Conservation (phyloP, 1,140 invertebrate species). For the Panulirus ornatus region DNA sequence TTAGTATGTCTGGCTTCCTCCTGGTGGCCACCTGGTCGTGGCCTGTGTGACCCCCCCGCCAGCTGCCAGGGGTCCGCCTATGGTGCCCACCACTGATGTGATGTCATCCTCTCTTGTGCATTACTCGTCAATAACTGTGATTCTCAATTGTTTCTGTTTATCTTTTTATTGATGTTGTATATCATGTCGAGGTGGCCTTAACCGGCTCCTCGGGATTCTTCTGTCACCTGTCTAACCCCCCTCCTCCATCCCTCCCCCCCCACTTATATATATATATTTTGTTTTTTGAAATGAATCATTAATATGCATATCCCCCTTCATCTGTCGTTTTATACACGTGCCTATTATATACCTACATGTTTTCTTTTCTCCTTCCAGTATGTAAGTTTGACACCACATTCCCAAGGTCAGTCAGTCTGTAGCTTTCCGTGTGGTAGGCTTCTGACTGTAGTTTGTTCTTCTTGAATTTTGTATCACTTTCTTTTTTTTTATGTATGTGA, state of each 20-base stretch:
- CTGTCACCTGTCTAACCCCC: constrained; percentile 15
- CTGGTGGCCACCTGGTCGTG: not conserved
- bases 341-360: constrained; percentile 64
- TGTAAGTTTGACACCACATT: constrained; percentile 71
- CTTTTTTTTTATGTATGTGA: constrained; percentile 24
- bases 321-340: constrained; percentile 34
- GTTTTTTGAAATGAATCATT: constrained; percentile 40
- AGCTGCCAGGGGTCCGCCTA: not conserved
- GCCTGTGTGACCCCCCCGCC: not conserved
- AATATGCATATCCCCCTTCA: constrained; percentile 55
- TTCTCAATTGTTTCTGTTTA: not conserved
- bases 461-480: not conserved
- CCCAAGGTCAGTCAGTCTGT: constrained; percentile 68
- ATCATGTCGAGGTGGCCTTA: not conserved
- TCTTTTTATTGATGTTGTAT: constrained; percentile 24
- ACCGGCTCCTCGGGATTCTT: constrained; percentile 8
- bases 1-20: not conserved
- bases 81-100: not conserved
- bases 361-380: constrained; percentile 72
- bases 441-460: constrained; percentile 18
- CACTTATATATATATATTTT: constrained; percentile 26
- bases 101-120: too few relatives aligned
- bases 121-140: constrained; percentile 16
- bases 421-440: constrained; percentile 58
- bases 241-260: not conserved